A percentile compares a stretch with the other conserved stretches of the same genome.
phyloP scores from a whole-genome alignment of 2,888 invertebrate species.

The Magallana nippona region DNA sequence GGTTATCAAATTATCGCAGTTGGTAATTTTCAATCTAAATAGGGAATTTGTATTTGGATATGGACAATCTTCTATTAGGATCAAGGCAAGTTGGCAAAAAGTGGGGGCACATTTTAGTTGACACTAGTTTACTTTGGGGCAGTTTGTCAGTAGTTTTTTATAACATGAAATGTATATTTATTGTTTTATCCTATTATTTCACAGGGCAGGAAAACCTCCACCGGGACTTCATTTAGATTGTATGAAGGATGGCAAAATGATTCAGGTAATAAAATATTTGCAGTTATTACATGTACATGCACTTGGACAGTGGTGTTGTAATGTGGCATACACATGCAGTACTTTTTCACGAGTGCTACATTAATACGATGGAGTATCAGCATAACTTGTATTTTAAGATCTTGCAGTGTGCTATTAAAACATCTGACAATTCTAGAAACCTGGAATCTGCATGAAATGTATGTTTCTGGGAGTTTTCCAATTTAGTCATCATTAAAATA shows the following conservation, averaged over 20 bases:
- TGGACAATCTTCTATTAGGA: no score
- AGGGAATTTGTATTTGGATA: no score
- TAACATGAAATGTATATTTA: neutral
- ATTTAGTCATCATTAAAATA: no score
- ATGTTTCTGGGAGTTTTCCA: no score
- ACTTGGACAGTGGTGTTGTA: constrained; percentile 52
- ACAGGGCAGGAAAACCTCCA: constrained; percentile 98
- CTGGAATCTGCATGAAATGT: neutral
- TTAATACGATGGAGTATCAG: constrained; percentile 29
- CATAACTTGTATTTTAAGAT: constrained; percentile 26
- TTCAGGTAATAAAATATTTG: constrained; percentile 84
- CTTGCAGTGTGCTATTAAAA: constrained; percentile 33
- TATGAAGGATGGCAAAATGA: constrained; percentile 95
- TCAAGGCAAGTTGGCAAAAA: no score
- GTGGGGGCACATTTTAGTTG: no score
- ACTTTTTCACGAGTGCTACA: constrained; percentile 48
- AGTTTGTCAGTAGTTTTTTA: no score
- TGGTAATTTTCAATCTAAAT: no score
- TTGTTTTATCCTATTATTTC: constrained; percentile 48
- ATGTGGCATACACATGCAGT: neutral
- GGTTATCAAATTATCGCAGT: no score
- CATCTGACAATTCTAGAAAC: neutral
- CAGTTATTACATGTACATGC: constrained; percentile 12
- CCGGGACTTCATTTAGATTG: constrained; percentile 98
- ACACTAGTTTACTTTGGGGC: no score